phyloP scores from a whole-genome alignment of 2,797 vertebrate species.

The Anguilla anguilla region DNA sequence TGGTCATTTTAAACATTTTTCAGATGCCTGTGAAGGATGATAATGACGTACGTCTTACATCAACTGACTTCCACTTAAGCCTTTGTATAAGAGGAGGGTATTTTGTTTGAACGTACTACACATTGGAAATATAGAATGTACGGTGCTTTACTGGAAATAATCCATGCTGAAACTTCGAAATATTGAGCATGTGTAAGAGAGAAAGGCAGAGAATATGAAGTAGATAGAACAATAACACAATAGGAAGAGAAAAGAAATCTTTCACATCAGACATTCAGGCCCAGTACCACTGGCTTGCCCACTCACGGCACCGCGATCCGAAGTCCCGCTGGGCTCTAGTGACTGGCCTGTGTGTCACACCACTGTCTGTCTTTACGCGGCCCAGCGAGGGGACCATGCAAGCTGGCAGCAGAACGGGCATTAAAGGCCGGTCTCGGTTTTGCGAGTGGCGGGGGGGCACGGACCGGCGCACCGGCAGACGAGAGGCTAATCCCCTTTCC shows the following conservation, averaged over 20 bases:
- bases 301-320: not conserved
- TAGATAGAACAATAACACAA: not conserved
- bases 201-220: not conserved
- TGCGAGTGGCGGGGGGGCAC: not conserved
- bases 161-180: not conserved
- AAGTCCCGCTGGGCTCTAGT: not conserved
- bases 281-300: not conserved
- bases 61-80: not conserved
- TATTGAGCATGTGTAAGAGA: not conserved
- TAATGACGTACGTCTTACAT: not conserved
- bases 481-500: conserved; percentile 16
- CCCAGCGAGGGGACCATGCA: not conserved
- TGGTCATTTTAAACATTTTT: not conserved
- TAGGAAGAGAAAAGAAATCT: not conserved
- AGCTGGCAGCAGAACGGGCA: not conserved
- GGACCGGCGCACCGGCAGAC: not conserved
- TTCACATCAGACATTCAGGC: not conserved
- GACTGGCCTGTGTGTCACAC: not conserved
- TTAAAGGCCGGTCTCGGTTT: not conserved
- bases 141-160: not conserved
- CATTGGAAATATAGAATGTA: not conserved
- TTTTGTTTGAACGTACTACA: not conserved
- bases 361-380: not conserved
- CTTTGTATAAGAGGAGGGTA: not conserved
- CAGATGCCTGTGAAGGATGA: not conserved